Evolutionary conservation across 2,888 invertebrate species (phyloP).

Genomic region (Sesia apiformis): DNA sequence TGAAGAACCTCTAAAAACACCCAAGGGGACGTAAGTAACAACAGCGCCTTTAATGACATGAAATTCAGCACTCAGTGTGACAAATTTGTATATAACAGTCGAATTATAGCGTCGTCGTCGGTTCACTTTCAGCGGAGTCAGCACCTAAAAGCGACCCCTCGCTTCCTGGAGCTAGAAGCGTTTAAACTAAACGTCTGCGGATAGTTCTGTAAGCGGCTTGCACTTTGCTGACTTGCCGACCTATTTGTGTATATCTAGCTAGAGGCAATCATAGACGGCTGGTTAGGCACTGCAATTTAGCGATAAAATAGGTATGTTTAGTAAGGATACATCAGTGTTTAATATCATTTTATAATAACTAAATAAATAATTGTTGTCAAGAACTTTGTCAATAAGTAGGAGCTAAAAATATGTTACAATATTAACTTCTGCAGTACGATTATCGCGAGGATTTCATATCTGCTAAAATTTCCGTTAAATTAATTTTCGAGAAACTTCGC

Average conservation of each 20-base stretch:
- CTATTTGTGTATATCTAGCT: not conserved
- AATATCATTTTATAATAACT: too few relatives aligned
- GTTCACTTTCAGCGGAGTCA: slow-evolving; percentile 2
- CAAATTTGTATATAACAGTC: not conserved
- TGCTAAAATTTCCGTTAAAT: slow-evolving; percentile 20
- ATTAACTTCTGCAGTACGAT: not conserved
- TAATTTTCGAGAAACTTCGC: slow-evolving; percentile 34
- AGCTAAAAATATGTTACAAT: too few relatives aligned
- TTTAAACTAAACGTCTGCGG: slow-evolving; percentile 2
- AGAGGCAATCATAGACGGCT: not conserved
- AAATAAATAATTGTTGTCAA: too few relatives aligned
- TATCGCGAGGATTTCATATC: slow-evolving; percentile 6
- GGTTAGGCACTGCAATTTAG: too few relatives aligned
- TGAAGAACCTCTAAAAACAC: too few relatives aligned
- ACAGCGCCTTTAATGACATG: too few relatives aligned
- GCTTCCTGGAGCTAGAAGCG: not conserved
- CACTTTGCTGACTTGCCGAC: not conserved
- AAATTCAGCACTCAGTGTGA: not conserved
- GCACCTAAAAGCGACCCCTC: slow-evolving; percentile 1
- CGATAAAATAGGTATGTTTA: too few relatives aligned
- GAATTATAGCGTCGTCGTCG: slow-evolving; percentile 2
- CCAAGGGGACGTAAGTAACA: too few relatives aligned
- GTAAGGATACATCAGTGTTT: too few relatives aligned
- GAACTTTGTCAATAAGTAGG: too few relatives aligned
- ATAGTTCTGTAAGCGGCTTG: slow-evolving; percentile 1